Evolutionary conservation across 2,113 vertebrate genomes (phyloP).

Genomic region (Origma solitaria): DNA sequence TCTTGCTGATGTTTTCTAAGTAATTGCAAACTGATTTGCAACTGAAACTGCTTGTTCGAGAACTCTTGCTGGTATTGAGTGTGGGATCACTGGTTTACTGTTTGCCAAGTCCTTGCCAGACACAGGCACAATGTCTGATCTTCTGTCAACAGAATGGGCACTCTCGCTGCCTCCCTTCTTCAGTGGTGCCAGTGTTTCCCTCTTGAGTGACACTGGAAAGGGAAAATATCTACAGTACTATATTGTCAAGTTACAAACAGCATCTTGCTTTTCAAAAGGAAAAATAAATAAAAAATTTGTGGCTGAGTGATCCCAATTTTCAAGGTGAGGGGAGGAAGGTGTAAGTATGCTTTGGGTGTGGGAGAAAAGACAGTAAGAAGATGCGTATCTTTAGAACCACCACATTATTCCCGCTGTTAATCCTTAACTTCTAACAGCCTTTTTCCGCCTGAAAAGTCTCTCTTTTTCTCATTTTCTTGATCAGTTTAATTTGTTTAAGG

Average conservation of each 20-base stretch:
- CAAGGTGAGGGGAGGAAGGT: background rate
- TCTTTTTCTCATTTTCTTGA: background rate
- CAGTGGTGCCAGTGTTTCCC: background rate
- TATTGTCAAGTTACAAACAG: background rate
- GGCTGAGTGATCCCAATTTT: background rate
- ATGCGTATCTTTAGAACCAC: background rate
- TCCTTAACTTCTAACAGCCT: background rate
- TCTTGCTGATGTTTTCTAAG: background rate
- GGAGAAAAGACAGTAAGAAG: background rate
- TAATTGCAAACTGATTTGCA: background rate
- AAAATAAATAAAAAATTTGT: background rate
- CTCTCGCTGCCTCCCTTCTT: background rate
- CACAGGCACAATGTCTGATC: background rate
- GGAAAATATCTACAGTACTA: background rate
- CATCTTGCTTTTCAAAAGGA: background rate
- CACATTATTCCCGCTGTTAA: background rate
- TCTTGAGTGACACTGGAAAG: background rate
- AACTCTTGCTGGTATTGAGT: background rate
- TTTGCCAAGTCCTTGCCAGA: background rate
- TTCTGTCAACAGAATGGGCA: background rate
- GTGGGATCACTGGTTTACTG: background rate
- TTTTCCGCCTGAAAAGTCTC: background rate
- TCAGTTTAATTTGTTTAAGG: background rate
- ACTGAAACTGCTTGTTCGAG: rapidly evolving
- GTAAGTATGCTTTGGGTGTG: background rate